phyloP scores from a whole-genome alignment of 2,888 invertebrate species.

The Mystacides longicornis region DNA sequence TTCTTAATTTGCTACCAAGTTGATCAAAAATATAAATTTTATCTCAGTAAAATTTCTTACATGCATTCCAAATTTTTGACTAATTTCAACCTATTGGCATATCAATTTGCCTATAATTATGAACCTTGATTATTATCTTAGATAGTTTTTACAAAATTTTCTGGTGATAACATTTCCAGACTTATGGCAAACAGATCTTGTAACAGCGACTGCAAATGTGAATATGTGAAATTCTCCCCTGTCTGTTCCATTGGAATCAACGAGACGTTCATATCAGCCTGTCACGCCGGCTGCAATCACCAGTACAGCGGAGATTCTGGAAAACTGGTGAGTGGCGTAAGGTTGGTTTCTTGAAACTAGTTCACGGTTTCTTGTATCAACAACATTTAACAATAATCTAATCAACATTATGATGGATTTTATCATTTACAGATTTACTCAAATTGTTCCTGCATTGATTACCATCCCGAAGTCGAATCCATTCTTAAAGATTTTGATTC shows the following conservation, averaged over 20 bases:
- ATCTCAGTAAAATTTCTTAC: too few relatives aligned
- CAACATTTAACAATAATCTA: background rate
- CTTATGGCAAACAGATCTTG: constrained; percentile 45
- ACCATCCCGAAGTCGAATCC: background rate
- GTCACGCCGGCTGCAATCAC: constrained; percentile 67
- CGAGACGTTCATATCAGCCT: constrained; percentile 68
- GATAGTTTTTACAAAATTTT: too few relatives aligned
- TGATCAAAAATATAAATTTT: too few relatives aligned
- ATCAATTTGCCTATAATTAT: too few relatives aligned
- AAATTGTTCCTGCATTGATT: constrained; percentile 44
- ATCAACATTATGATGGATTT: too few relatives aligned
- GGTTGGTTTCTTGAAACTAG: background rate
- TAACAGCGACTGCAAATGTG: constrained; percentile 59
- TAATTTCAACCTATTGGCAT: too few relatives aligned
- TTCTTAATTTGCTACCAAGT: too few relatives aligned
- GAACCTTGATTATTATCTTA: too few relatives aligned
- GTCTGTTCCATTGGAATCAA: constrained; percentile 57
- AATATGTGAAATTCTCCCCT: constrained; percentile 65
- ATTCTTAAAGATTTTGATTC: background rate
- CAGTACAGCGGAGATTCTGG: constrained; percentile 37
- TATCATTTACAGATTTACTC: constrained; percentile 40
- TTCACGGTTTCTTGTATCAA: background rate
- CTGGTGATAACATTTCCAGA: too few relatives aligned
- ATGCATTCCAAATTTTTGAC: too few relatives aligned
- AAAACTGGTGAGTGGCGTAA: constrained; percentile 34